Evolutionary conservation across 2,113 vertebrate species (phyloP), one percentile per base, ranked within the genome.

Genomic region (Petromus typicus): DNA sequence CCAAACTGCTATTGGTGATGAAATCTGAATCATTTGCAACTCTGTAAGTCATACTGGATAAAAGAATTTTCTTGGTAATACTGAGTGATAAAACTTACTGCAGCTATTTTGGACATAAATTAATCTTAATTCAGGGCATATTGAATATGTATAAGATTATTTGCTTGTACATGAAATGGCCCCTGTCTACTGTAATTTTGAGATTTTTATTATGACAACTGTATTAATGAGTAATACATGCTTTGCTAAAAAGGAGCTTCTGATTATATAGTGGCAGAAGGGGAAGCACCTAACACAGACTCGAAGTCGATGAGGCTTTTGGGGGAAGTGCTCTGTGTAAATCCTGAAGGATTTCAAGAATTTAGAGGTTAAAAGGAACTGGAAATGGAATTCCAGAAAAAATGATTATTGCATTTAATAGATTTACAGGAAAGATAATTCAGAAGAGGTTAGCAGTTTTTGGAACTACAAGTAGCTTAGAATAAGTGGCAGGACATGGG

Each of bases 51-150:
- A 86, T 78, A 51, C 14, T 86, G 6, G 48, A 80, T 79, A 64
- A 34, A 94, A 94, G 7, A 79, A 48, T 92, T 83, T 94, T 90
- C 71, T 69, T 90, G 22, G 69, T 89, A 88, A 92, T 7, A 57
- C 73, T 81, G 32, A 83, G 3, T 75, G 4, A 12, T 75, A 14
- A 89, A 90, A 93, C 14, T 86, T 82, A 69, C 6, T 82, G 86
- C 23, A 75, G 45, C 51, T 92, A 94, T 89, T 92, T 87, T 81
- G 64, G 17, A 69, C 84, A 87, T 56, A 92, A 96, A 93, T 90
- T 37, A 48, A 27, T 92, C 63, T 92, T 76, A 92, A 87, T 56
- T 82, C 34, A 85, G 71, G 23, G 81, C 51, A 93, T 88, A 81
- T 25, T 95, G 37, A 87, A 76, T 61, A 92, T 59, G 27, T 89